Evolutionary conservation across 2,888 invertebrate genomes (phyloP).

Genomic region (Idaea dimidiata): DNA sequence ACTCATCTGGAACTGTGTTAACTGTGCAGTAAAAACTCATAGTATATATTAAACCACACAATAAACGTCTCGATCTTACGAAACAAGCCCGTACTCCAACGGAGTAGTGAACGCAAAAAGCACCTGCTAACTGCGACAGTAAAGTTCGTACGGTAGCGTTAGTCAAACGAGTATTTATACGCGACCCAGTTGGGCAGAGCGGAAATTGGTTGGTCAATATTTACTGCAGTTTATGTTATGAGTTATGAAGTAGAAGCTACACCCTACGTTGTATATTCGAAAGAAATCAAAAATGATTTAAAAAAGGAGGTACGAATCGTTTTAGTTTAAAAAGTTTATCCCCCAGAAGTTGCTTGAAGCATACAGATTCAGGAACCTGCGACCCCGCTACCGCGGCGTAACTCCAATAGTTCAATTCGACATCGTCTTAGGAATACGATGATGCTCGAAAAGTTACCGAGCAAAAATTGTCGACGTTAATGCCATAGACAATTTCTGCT

Average conservation of each 20-base stretch:
- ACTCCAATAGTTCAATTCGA: no score
- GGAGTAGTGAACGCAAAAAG: not conserved
- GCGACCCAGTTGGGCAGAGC: conserved; percentile 28
- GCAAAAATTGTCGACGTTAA: no score
- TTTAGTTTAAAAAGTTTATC: no score
- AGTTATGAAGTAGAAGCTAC: not conserved
- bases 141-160: conserved; percentile 32
- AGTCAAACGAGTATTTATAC: conserved; percentile 39
- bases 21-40: not conserved
- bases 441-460: no score
- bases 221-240: conserved; percentile 1
- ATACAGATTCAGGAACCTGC: no score
- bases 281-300: no score
- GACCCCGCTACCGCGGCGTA: no score
- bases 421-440: no score
- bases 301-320: no score
- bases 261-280: not conserved
- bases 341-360: no score
- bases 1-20: not conserved
- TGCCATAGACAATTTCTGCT: no score
- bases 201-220: not conserved
- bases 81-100: not conserved
- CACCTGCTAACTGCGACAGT: conserved; percentile 6
- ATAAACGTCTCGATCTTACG: not conserved
- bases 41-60: no score